phyloP scores from a whole-genome alignment of 1,140 invertebrate species.

The Brachionus calyciflorus region DNA sequence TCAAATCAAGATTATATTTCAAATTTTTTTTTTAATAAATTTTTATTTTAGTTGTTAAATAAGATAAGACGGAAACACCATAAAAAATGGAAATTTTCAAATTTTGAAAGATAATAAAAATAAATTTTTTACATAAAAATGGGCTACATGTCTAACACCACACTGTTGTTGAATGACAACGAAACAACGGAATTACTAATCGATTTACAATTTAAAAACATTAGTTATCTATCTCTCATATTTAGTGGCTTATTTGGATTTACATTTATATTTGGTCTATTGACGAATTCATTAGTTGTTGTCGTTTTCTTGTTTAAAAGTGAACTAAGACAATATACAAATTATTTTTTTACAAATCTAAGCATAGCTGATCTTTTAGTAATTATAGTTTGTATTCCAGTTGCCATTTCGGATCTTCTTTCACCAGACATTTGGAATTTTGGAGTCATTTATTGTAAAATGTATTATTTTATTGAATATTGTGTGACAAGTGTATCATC shows the following conservation, averaged over 20 bases:
- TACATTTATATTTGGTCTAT: constrained; percentile 77
- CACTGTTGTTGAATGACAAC: no score
- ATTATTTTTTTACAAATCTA: constrained; percentile 72
- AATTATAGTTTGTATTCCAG: constrained; percentile 51
- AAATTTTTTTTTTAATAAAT: no score
- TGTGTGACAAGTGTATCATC: constrained; percentile 43
- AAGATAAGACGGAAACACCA: no score
- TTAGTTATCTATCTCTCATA: background rate
- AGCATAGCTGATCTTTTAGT: constrained; percentile 53
- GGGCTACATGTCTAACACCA: no score
- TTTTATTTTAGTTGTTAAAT: no score
- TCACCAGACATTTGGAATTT: constrained; percentile 52
- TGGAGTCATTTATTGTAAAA: constrained; percentile 50
- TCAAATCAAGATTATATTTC: no score
- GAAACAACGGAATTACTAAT: no score
- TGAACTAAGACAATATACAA: constrained; percentile 88
- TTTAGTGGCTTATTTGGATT: constrained; percentile 70
- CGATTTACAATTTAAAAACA: background rate
- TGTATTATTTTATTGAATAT: constrained; percentile 38
- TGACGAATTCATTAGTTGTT: constrained; percentile 84
- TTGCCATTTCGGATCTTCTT: constrained; percentile 51
- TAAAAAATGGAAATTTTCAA: no score
- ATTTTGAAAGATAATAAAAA: no score
- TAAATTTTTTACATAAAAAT: no score
- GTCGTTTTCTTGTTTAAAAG: constrained; percentile 83